Base-by-base conservation (phyloP, 2,797 vertebrate genomes). In the Thunnus albacares region DNA sequence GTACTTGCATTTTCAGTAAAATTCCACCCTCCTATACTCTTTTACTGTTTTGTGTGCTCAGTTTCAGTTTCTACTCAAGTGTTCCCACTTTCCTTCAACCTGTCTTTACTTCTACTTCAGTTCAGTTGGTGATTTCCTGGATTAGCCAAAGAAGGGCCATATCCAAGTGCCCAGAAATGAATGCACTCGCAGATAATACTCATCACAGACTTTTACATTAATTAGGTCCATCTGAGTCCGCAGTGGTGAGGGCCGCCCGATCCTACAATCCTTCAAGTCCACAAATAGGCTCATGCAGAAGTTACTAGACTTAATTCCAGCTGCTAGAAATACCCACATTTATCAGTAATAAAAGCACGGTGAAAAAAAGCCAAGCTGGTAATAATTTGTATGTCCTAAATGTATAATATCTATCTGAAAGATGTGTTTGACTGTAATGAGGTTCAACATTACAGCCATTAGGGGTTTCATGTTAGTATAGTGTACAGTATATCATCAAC, bases 1-100 rank as follows among this genome's bases (percentile, higher is more conserved):
- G 24, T 43, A 17, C 4, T 22, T 47, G 35, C n/a, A 64, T 62
- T 76, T 52, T 63, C 7, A 61, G 60, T 61, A 49, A 68, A 68
- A 35, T 8, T 53, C 14, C 0, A 67, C 24, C 15, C 15, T 45
- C n/a, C 2, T 6, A 51, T 47, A 18, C 28, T 35, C 38, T 26
- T 52, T 30, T 30, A 30, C 28, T 45, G 30, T 59, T 30, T 12
- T 9, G 5, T 30, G 28, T 30, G 28, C 53, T 56, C 41, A 18
- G 53, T 53, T 45, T 68, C 51, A 24, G 15, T 47, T 55, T 53
- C 20, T 18, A 24, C 45, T 47, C 15, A 33, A 6, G 6, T 47
- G 14, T 20, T 43, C 3, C n/a, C 45, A 38, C n/a, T 71, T 52
- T 52, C 33, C 30, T 12, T 74, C 52, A 47, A 12, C 18, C 17